These are phyloP conservation scores for Macrobrachium nipponense DNA, from an alignment of 1,140 invertebrate species.

Conservation along the genomic window DNA sequence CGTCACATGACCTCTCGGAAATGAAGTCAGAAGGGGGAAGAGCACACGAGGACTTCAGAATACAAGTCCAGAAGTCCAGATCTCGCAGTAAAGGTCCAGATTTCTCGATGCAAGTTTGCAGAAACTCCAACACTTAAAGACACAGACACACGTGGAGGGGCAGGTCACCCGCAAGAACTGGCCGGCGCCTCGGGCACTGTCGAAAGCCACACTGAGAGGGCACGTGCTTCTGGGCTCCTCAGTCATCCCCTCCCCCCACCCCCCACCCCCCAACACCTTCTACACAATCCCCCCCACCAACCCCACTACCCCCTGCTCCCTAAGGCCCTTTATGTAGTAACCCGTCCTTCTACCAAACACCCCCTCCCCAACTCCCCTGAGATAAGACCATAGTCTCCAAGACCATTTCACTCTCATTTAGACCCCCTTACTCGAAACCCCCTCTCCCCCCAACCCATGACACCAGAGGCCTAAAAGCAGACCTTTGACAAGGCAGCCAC, in stretches of 20 bases:
- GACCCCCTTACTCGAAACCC: background rate
- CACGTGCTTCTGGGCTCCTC: slow-evolving; percentile 15
- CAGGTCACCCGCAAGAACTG: background rate
- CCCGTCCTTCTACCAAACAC: too few species aligned
- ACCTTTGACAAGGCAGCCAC: too few species aligned
- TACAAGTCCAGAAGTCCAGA: too few species aligned
- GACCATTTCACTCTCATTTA: background rate
- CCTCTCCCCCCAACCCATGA: too few species aligned
- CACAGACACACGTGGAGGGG: background rate
- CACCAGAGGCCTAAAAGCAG: too few species aligned
- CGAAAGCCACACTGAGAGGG: slow-evolving; percentile 37
- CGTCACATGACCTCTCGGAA: too few species aligned
- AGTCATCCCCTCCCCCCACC: background rate
- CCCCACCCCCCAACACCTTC: background rate
- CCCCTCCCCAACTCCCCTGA: background rate
- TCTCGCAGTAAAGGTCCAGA: too few species aligned
- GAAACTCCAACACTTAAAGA: too few species aligned
- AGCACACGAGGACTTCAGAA: too few species aligned
- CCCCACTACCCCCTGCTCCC: background rate
- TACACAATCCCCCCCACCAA: background rate
- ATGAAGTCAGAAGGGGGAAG: too few species aligned
- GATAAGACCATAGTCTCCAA: background rate
- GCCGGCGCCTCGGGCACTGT: slow-evolving; percentile 38
- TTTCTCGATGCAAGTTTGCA: too few species aligned
- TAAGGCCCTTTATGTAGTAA: too few species aligned